Conservation (phyloP, 2,797 vertebrate genomes). For the Liasis olivaceus region DNA sequence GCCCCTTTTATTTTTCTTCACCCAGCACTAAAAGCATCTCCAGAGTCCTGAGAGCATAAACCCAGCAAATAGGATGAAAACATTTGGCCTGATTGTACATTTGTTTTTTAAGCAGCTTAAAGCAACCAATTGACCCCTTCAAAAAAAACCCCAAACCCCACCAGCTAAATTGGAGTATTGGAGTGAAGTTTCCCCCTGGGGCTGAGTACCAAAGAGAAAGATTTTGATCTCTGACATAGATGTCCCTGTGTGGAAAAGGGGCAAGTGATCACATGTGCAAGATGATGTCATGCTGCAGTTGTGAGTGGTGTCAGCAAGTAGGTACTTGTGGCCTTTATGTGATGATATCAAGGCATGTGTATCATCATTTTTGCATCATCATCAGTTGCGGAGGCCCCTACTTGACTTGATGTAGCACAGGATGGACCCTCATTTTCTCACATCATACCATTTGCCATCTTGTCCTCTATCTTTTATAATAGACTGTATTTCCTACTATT, state of each 20-base stretch:
- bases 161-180: neutral
- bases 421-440: no score
- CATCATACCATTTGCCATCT: no score
- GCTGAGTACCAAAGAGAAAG: neutral
- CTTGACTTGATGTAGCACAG: neutral
- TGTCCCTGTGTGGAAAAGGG: neutral
- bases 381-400: rapidly evolving
- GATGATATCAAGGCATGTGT: neutral
- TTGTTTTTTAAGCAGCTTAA: no score
- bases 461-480: no score
- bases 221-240: neutral
- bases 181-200: neutral
- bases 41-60: neutral
- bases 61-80: no score
- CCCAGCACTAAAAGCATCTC: neutral
- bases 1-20: neutral
- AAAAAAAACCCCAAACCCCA: neutral
- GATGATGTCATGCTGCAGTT: neutral
- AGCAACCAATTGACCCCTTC: neutral
- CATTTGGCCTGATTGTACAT: no score
- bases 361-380: neutral
- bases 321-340: neutral
- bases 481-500: no score
- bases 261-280: neutral
- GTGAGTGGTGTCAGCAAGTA: neutral